Evolutionary conservation across 2,888 invertebrate species (phyloP).

Genomic region (Macrophya annulata): DNA sequence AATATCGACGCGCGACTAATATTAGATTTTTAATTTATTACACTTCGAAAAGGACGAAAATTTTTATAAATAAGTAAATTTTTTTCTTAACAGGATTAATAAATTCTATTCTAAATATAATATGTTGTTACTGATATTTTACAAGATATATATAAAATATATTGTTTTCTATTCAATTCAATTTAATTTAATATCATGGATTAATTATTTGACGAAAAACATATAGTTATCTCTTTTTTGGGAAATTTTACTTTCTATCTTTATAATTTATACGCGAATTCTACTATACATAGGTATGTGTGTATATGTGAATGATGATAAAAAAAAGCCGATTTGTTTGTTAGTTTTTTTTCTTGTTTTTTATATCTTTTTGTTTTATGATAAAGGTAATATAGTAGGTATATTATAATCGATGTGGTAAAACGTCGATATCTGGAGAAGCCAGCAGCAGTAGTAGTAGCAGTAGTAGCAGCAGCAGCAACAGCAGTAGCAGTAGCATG

Average conservation of each 20-base stretch:
- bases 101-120: not conserved
- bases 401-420: not conserved
- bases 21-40: not conserved
- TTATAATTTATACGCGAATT: not conserved
- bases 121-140: not conserved
- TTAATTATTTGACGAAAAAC: not conserved
- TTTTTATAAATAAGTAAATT: not conserved
- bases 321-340: not conserved
- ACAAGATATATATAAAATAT: not conserved
- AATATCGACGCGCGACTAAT: not conserved
- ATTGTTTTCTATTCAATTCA: not conserved
- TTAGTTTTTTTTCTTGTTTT: not conserved
- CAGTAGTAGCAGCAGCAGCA: not conserved
- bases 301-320: not conserved
- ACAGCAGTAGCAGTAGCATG: not conserved
- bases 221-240: not conserved
- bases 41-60: not conserved
- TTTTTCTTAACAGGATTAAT: not conserved
- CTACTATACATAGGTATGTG: not conserved
- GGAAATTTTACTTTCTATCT: not conserved
- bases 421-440: conserved; percentile 3
- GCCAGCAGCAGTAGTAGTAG: not conserved
- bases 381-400: not conserved
- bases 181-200: not conserved
- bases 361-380: not conserved